Evolutionary conservation across 2,888 invertebrate genomes (phyloP).

Genomic region (Seladonia tumulorum): DNA sequence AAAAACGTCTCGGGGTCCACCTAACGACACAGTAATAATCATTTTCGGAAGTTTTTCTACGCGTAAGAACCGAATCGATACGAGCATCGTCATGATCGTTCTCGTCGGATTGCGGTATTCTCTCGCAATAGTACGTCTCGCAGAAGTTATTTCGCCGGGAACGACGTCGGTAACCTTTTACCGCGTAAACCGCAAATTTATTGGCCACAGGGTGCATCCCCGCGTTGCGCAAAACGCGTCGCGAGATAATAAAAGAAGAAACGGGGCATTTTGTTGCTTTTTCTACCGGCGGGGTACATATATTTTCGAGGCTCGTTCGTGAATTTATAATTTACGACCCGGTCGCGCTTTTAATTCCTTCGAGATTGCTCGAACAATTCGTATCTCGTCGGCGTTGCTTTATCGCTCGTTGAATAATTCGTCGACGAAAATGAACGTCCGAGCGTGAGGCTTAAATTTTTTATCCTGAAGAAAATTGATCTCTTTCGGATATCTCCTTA

Average conservation of each 20-base stretch:
- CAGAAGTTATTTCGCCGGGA: slow-evolving; percentile 46
- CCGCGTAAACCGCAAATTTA: slow-evolving; percentile 66
- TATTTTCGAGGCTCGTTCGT: not conserved
- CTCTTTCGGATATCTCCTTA: no score
- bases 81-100: slow-evolving; percentile 23
- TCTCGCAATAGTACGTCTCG: slow-evolving; percentile 45
- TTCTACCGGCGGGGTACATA: not conserved
- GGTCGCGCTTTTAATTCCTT: not conserved
- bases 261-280: not conserved
- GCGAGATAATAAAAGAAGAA: not conserved
- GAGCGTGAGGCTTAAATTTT: not conserved
- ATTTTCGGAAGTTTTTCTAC: not conserved
- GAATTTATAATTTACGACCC: not conserved
- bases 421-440: not conserved
- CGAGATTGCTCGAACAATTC: not conserved
- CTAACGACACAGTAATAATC: not conserved
- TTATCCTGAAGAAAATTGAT: not conserved
- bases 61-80: slow-evolving; percentile 30
- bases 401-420: not conserved
- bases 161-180: slow-evolving; percentile 68
- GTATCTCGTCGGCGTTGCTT: not conserved
- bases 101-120: slow-evolving; percentile 22
- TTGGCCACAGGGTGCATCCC: slow-evolving; percentile 54
- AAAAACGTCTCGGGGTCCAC: no score
- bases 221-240: slow-evolving; percentile 40